Conservation (phyloP, 2,113 vertebrate genomes). For the Pygoscelis adeliae region DNA sequence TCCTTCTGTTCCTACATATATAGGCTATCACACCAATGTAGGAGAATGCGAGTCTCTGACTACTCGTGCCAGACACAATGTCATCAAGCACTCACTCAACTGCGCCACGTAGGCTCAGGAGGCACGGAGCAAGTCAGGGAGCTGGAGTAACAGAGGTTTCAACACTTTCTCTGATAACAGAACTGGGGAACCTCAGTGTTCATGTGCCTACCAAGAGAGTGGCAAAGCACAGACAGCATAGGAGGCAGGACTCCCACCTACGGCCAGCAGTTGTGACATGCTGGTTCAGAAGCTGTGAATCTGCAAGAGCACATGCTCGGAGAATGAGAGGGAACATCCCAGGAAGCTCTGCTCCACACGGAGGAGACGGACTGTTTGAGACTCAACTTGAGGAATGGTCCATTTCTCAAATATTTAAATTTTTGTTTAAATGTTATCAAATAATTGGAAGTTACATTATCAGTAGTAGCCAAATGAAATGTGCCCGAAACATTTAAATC, state of each 20-base stretch:
- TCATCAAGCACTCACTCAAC: background rate
- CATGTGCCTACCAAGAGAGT: background rate
- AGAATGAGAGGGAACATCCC: background rate
- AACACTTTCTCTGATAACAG: background rate
- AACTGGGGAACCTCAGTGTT: background rate
- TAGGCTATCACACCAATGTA: background rate
- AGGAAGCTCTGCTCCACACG: accelerated
- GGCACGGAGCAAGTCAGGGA: background rate
- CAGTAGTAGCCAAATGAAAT: background rate
- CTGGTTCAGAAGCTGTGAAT: background rate
- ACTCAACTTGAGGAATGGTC: background rate
- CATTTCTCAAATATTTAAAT: background rate
- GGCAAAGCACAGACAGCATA: background rate
- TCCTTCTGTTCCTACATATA: background rate
- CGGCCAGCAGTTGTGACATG: background rate
- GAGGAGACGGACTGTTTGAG: background rate
- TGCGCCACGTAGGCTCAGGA: background rate
- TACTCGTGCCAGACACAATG: background rate
- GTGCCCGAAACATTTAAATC: background rate
- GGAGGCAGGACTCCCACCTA: background rate
- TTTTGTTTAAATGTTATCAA: background rate
- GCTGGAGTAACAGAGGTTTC: background rate
- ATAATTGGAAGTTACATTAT: background rate
- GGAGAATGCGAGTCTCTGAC: background rate
- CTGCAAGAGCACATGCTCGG: background rate